Evolutionary conservation across 2,888 invertebrate genomes (phyloP).

Genomic region (Blera fallax): DNA sequence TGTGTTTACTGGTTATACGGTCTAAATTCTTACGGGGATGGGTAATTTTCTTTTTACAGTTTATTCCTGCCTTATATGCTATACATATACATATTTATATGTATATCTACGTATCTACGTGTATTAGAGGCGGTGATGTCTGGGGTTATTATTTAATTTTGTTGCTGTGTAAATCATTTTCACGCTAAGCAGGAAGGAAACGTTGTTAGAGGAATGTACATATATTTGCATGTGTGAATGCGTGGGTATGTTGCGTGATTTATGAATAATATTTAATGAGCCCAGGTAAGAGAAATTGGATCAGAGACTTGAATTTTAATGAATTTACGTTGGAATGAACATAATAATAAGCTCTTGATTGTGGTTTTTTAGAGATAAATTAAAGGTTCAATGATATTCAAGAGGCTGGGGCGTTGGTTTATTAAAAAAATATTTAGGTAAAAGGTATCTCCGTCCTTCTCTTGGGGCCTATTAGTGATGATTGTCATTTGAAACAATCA

Average conservation of each 20-base stretch:
- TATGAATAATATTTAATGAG: background rate
- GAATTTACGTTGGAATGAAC: background rate
- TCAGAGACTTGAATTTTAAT: background rate
- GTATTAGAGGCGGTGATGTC: background rate
- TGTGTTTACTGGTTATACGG: background rate
- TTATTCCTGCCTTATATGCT: background rate
- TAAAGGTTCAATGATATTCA: background rate
- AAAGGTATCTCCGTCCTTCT: no score
- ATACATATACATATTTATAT: background rate
- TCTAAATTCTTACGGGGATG: background rate
- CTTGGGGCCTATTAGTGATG: no score
- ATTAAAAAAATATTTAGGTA: no score
- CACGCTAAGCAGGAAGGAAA: background rate
- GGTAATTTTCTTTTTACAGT: background rate
- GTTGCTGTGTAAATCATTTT: background rate
- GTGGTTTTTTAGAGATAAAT: background rate
- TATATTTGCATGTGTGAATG: background rate
- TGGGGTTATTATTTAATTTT: background rate
- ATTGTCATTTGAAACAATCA: no score
- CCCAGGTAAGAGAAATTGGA: background rate
- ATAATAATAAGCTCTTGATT: background rate
- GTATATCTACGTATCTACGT: background rate
- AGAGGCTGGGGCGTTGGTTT: no score
- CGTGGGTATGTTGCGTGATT: background rate
- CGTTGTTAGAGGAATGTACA: background rate